A percentile compares a stretch with the other conserved stretches of the same genome.
Evolutionary conservation across 2,113 vertebrate genomes (phyloP).

Genomic region (Apeltes quadracus): DNA sequence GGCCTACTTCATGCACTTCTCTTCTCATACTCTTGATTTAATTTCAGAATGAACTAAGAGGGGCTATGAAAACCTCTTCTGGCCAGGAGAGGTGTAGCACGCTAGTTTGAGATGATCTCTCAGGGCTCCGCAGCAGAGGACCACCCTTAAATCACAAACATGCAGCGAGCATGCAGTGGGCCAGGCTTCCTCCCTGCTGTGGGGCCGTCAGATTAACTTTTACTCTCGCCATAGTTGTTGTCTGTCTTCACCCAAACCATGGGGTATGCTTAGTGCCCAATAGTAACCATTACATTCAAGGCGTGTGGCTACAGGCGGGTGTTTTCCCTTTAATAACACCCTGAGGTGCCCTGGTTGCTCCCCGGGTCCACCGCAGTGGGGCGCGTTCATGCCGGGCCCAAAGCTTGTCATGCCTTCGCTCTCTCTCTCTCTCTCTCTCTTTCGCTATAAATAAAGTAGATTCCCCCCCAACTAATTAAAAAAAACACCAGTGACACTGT

Average conservation of each 20-base stretch:
- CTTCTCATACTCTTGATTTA: constrained; percentile 62
- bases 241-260: constrained; percentile 3
- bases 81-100: constrained; percentile 56
- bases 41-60: constrained; percentile 59
- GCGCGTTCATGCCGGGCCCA: background rate
- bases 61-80: constrained; percentile 49
- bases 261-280: background rate
- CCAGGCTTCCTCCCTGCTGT: background rate
- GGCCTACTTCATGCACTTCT: constrained; percentile 64
- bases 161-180: background rate
- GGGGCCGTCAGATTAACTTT: background rate
- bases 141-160: constrained; percentile 34
- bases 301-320: constrained; percentile 25
- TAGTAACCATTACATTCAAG: constrained; percentile 20
- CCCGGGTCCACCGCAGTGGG: background rate
- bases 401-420: background rate
- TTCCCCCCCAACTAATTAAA: background rate
- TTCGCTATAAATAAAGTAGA: background rate
- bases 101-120: constrained; percentile 49
- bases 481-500: constrained; percentile 1
- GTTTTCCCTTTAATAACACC: constrained; percentile 4
- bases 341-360: background rate
- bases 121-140: constrained; percentile 25
- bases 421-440: background rate
- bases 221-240: background rate